phyloP scores from a whole-genome alignment of 2,888 invertebrate genomes.

The Cyaniris semiargus region DNA sequence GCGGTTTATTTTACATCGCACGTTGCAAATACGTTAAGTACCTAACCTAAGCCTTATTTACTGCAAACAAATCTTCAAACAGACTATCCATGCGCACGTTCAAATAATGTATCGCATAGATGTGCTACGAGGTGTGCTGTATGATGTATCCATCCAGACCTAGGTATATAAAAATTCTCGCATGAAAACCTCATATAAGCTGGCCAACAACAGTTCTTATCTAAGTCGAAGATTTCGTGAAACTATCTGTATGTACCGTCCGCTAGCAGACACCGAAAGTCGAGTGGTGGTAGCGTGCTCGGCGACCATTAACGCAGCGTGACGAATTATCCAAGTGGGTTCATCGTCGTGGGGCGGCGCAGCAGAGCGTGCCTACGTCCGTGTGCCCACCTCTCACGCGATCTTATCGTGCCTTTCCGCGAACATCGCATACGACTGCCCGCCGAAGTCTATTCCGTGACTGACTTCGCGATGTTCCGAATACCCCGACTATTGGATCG shows the following conservation, averaged over 20 bases:
- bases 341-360: constrained; percentile 48
- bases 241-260: background rate
- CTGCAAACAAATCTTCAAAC: background rate
- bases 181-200: background rate
- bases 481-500: constrained; percentile 56
- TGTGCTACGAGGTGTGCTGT: background rate
- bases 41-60: constrained; percentile 9
- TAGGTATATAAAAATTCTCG: background rate
- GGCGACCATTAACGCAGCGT: constrained; percentile 77
- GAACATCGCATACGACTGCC: constrained; percentile 74
- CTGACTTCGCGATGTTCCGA: constrained; percentile 56
- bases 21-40: constrained; percentile 27
- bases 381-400: constrained; percentile 74
- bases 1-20: constrained; percentile 11
- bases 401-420: constrained; percentile 76
- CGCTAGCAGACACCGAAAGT: constrained; percentile 62
- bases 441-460: constrained; percentile 70
- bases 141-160: background rate
- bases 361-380: constrained; percentile 51
- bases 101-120: background rate
- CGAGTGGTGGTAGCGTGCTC: constrained; percentile 73
- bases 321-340: constrained; percentile 70
- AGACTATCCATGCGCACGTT: background rate
- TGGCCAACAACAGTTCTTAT: background rate
- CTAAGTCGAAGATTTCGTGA: background rate